Conservation (phyloP, 2,888 invertebrate genomes). For the Metalampra italica region DNA sequence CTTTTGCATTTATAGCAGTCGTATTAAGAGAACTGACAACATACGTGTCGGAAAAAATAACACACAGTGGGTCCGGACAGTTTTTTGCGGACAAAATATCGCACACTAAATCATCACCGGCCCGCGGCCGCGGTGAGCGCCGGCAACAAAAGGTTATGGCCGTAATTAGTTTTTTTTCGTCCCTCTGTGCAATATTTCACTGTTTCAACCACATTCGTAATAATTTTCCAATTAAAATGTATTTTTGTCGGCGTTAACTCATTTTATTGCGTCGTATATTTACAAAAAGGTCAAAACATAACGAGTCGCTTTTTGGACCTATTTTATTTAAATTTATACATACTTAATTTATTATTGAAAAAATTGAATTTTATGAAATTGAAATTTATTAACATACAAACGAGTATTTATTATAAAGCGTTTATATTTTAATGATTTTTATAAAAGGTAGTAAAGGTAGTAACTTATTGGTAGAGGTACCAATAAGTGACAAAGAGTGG, state of each 20-base stretch:
- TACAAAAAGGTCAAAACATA: not conserved
- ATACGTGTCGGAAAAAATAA: slow-evolving; percentile 5
- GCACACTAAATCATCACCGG: slow-evolving; percentile 40
- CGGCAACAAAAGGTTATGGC: slow-evolving; percentile 44
- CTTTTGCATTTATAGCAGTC: not conserved
- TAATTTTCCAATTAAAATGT: slow-evolving; percentile 62
- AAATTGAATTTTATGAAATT: too few species aligned
- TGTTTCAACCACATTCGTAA: slow-evolving; percentile 50
- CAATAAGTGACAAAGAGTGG: too few species aligned
- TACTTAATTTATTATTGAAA: too few species aligned
- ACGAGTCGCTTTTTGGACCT: too few species aligned
- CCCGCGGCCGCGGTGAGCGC: slow-evolving; percentile 25
- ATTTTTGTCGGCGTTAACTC: slow-evolving; percentile 29
- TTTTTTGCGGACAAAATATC: slow-evolving; percentile 35
- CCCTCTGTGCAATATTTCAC: slow-evolving; percentile 52
- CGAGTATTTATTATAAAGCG: too few species aligned
- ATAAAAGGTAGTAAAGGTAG: too few species aligned
- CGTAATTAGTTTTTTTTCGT: slow-evolving; percentile 58
- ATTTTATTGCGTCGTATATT: slow-evolving; percentile 11
- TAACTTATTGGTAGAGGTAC: too few species aligned
- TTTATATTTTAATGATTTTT: too few species aligned
- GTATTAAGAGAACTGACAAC: not conserved
- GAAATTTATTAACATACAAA: too few species aligned
- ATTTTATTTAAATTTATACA: too few species aligned
- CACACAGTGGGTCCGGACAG: slow-evolving; percentile 15